Evolutionary conservation across 1,140 invertebrate genomes (phyloP).

Genomic region (Leptinotarsa defecta): DNA sequence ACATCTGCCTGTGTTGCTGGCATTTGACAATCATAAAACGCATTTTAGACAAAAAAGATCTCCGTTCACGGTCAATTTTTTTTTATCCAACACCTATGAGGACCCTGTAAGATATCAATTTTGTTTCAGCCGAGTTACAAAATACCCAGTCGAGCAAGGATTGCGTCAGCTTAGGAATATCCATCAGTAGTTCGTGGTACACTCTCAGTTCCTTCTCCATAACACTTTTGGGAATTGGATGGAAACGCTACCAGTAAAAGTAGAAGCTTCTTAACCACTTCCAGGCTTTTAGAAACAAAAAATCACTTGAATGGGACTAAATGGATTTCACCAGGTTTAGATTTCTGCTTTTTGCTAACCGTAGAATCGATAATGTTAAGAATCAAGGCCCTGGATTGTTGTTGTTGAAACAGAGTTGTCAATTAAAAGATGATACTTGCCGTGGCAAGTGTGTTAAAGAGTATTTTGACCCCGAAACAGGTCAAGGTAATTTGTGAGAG

Average conservation of each 20-base stretch:
- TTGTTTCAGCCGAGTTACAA: conserved; percentile 46
- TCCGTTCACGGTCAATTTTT: no score
- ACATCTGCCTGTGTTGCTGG: no score
- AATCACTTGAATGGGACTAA: conserved; percentile 15
- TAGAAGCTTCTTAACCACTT: conserved; percentile 16
- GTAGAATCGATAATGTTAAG: conserved; percentile 20
- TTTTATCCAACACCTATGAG: no score
- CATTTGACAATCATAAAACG: no score
- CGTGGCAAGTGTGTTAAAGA: background rate
- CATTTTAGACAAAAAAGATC: no score
- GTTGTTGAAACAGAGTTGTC: background rate
- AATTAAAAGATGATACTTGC: conserved; percentile 1
- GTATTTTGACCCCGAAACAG: background rate
- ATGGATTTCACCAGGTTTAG: conserved; percentile 23
- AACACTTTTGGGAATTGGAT: conserved; percentile 20
- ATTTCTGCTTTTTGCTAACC: conserved; percentile 27
- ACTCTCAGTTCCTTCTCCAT: conserved; percentile 22
- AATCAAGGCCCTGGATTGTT: background rate
- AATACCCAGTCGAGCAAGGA: conserved; percentile 44
- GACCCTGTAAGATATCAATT: background rate
- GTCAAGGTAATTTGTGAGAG: background rate
- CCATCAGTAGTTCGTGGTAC: conserved; percentile 19
- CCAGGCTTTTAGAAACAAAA: conserved; percentile 22
- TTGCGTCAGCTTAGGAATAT: conserved; percentile 40
- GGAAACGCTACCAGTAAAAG: conserved; percentile 14